Percentiles rank a stretch among this genome's conserved stretches.
Conservation (phyloP, 2,888 invertebrate genomes). For the Nezara viridula region DNA sequence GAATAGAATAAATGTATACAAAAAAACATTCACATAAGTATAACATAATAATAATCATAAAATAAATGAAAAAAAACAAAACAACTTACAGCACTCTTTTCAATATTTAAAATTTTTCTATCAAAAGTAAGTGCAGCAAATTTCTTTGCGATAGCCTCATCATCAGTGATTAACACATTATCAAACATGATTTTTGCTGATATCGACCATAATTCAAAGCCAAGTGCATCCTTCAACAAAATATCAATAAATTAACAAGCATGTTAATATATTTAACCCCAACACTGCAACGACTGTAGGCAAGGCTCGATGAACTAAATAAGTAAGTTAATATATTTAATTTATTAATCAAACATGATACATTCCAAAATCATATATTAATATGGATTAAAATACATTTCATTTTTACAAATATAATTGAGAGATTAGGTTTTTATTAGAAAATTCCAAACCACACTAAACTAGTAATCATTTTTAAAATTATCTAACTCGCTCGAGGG, state of each 20-base stretch:
- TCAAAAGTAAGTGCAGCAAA: slow-evolving; percentile 89
- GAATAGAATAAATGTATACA: too few relatives aligned
- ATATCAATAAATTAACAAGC: slow-evolving; percentile 15
- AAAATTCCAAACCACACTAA: too few relatives aligned
- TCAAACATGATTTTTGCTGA: slow-evolving; percentile 94
- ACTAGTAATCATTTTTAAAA: too few relatives aligned
- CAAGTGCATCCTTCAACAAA: slow-evolving; percentile 84
- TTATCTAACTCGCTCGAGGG: too few relatives aligned
- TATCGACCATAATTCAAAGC: slow-evolving; percentile 99
- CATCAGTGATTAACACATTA: slow-evolving; percentile 93
- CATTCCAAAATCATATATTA: neutral
- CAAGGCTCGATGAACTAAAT: too few relatives aligned
- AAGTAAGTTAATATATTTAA: neutral
- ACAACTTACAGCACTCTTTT: slow-evolving; percentile 81
- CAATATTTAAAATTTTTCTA: slow-evolving; percentile 85
- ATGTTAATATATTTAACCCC: neutral
- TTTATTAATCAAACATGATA: neutral
- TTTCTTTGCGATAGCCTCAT: slow-evolving; percentile 79
- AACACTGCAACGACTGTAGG: too few relatives aligned
- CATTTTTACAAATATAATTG: neutral
- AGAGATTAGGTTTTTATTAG: too few relatives aligned
- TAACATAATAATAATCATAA: neutral
- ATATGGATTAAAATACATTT: neutral
- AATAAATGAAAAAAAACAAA: neutral
- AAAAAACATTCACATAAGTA: too few relatives aligned